Conservation (phyloP, 2,113 vertebrate species). For the Fulmarus glacialis region DNA sequence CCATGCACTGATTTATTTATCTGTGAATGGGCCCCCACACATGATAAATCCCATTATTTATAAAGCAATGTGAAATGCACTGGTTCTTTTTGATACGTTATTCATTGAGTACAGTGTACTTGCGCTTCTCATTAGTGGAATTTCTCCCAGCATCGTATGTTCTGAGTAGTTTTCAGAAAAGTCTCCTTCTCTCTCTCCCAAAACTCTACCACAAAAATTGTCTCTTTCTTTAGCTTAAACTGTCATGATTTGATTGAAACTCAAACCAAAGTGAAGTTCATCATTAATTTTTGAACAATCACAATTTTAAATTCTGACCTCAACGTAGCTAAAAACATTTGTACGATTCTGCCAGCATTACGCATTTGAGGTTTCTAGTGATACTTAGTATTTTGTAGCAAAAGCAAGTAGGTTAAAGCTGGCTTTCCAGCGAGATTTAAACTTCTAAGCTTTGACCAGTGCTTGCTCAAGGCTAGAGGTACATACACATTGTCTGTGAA, state of each 20-base stretch:
- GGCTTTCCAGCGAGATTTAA: neutral
- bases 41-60: neutral
- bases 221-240: neutral
- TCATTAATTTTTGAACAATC: neutral
- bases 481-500: neutral
- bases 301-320: neutral
- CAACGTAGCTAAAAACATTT: neutral
- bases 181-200: neutral
- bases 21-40: neutral
- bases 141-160: neutral
- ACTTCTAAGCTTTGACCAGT: neutral
- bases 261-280: neutral
- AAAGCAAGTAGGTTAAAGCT: neutral
- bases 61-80: neutral
- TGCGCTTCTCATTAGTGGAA: neutral
- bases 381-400: neutral
- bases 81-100: neutral
- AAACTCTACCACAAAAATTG: neutral
- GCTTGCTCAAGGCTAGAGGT: neutral
- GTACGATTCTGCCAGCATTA: neutral
- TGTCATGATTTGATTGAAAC: neutral
- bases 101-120: neutral
- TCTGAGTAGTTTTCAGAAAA: neutral
- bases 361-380: rapidly evolving
- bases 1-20: neutral